Conservation (phyloP, 2,797 vertebrate genomes). For the Alauda arvensis region DNA sequence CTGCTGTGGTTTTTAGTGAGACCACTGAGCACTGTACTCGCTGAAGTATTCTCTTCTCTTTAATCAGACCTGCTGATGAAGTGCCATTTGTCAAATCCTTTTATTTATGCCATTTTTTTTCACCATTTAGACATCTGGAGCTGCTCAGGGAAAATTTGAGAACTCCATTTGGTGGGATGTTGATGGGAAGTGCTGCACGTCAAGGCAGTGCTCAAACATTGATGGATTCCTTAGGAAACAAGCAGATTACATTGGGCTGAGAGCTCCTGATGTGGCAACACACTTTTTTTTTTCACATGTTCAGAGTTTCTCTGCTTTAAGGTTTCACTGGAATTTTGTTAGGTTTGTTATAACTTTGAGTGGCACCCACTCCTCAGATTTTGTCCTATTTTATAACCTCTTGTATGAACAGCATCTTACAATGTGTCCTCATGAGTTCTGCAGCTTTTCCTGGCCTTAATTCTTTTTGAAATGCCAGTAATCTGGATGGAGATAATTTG, state of each 20-base stretch:
- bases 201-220: neutral
- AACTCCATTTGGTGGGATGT: neutral
- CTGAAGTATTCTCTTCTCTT: neutral
- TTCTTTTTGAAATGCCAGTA: neutral
- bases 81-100: neutral
- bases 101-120: neutral
- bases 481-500: neutral
- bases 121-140: neutral
- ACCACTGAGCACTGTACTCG: neutral
- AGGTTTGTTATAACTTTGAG: neutral
- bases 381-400: neutral
- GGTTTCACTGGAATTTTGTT: neutral
- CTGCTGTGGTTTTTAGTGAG: neutral
- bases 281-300: neutral
- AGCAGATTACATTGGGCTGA: neutral
- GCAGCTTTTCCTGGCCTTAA: neutral
- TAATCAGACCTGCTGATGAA: neutral
- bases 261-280: neutral
- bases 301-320: rapidly evolving
- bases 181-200: neutral
- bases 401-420: neutral
- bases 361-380: neutral
- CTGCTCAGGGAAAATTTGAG: neutral
- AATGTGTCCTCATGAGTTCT: neutral
- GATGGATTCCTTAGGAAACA: neutral